Base-by-base conservation (phyloP, 53 echinoderm and acorn worm species). In the Zoroaster sp. region DNA sequence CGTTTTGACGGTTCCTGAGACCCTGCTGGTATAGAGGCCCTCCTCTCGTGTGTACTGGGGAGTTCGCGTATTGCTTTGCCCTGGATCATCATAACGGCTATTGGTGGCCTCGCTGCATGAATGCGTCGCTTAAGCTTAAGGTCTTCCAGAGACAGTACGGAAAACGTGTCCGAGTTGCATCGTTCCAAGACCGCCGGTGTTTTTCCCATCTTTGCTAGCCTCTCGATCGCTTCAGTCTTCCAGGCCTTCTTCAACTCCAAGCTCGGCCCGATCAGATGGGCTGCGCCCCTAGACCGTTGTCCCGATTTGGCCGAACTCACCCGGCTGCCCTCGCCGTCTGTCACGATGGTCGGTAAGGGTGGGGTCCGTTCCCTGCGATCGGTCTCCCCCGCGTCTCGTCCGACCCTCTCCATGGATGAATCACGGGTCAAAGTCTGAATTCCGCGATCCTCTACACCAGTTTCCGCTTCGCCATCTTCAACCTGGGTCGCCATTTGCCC, bases 71-170 rank as follows among this genome's bases (percentile, higher is more conserved):
- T 66, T 31, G 81, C 81, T 66, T 66, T 59, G 23, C 67, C 66
- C 15, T 81, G 66, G 1, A 66, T 41, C 67, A 66, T 66, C 66
- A 79, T 55, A 12, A 79, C 79, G 18, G 59, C 40, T 3, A 63
- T 54, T n/a, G 53, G 37, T 5, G 67, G 65, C 67, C 42, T 39
- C 44, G 65, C 66, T 1, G 66, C 41, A 17, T n/a, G n/a, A n/a
- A 81, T 81, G 2, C 81, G 63, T 15, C 43, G n/a, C 66, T 81
- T 81, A 41, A 81, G n/a, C 66, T 81, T 81, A 41, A 81, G 31
- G 32, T 81, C 67, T 35, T 80, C 66, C 28, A 80, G 65, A 5
- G 80, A 80, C 59, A 80, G 40, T 9, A 80, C 80, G 17, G 80
- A 63, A 25, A 63, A 80, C 11, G 66, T 52, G 65, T 80, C 80